A percentile compares a stretch with the other conserved stretches of the same genome.
These are phyloP conservation scores for Psococerastis gibbosa DNA, from an alignment of 2,888 invertebrate species.

Conservation along the genomic window DNA sequence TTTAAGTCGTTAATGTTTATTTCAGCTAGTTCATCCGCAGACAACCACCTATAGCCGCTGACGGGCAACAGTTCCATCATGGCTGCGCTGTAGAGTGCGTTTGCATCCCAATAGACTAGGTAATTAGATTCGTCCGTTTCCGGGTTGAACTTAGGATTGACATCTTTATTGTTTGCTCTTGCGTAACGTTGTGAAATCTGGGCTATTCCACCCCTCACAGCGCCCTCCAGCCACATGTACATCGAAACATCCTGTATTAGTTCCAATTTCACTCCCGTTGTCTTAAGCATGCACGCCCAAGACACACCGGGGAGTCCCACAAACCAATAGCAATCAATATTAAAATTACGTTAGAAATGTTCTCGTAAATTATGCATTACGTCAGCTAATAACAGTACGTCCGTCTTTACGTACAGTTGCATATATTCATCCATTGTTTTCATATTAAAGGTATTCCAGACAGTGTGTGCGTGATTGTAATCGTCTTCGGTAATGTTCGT, in stretches of 20 bases:
- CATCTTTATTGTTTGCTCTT: too few relatives aligned
- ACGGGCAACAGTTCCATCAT: too few relatives aligned
- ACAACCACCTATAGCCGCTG: too few relatives aligned
- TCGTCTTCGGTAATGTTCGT: conserved; percentile 15
- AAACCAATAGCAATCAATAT: neutral
- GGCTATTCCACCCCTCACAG: too few relatives aligned
- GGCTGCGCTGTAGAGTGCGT: too few relatives aligned
- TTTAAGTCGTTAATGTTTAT: too few relatives aligned
- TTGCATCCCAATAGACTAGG: too few relatives aligned
- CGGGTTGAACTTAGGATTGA: too few relatives aligned
- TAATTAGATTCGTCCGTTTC: too few relatives aligned
- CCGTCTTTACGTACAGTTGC: conserved; percentile 7
- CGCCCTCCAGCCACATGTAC: neutral
- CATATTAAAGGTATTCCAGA: conserved; percentile 15
- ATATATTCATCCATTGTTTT: too few relatives aligned
- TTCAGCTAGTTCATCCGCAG: too few relatives aligned
- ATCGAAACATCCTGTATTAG: neutral
- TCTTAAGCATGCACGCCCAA: neutral
- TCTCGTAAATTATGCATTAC: conserved; percentile 11
- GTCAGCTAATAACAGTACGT: conserved; percentile 10
- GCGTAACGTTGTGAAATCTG: too few relatives aligned
- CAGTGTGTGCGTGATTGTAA: conserved; percentile 17
- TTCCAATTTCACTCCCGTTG: neutral
- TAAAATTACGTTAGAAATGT: neutral
- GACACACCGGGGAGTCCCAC: neutral